Conservation (phyloP, 2,797 vertebrate species). For the Furcifer pardalis region DNA sequence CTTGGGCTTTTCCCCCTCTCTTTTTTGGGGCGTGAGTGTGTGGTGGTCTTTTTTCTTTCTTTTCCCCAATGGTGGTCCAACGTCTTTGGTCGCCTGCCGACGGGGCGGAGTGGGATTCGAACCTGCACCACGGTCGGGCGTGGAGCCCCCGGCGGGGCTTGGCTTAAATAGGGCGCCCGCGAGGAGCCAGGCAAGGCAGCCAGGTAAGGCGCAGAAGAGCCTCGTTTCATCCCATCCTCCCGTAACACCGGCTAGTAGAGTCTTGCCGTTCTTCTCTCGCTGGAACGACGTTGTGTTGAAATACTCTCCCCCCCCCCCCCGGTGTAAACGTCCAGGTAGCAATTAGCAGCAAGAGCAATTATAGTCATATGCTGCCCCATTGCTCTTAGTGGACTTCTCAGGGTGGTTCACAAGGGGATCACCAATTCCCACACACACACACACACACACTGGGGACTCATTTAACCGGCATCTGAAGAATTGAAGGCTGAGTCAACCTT, state of each 20-base stretch:
- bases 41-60: background rate
- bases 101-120: background rate
- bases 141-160: constrained; percentile 25
- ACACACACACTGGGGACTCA: no score
- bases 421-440: no score
- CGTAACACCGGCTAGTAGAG: background rate
- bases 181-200: background rate
- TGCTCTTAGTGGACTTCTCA: no score
- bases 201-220: constrained; percentile 58
- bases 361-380: no score
- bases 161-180: constrained; percentile 34
- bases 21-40: no score
- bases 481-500: no score
- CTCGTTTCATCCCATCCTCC: background rate
- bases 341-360: no score
- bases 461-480: no score
- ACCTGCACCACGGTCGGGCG: constrained; percentile 34
- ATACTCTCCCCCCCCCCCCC: no score
- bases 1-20: background rate
- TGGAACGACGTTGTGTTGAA: no score
- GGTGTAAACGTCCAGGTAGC: background rate
- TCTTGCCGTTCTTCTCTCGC: no score
- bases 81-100: background rate
- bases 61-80: constrained; percentile 4
- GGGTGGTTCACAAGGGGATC: no score